Evolutionary conservation across 2,797 vertebrate genomes (phyloP).

Genomic region (Macropus fuliginosus): DNA sequence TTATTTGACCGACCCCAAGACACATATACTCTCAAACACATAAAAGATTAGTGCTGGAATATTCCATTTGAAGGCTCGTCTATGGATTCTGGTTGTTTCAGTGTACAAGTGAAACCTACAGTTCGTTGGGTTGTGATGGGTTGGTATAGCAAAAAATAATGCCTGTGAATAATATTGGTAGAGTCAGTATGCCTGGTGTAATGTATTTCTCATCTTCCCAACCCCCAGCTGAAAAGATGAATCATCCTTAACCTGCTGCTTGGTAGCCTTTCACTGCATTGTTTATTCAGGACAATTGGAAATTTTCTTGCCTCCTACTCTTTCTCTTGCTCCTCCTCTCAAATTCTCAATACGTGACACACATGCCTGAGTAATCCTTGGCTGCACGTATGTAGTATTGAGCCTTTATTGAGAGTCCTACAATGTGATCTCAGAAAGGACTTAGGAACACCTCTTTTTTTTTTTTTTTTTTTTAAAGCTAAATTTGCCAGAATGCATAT

Average conservation of each 20-base stretch:
- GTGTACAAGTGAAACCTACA: not conserved
- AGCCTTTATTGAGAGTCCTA: constrained; percentile 46
- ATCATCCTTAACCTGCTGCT: constrained; percentile 58
- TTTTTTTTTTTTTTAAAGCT: not conserved
- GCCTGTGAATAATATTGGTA: constrained; percentile 37
- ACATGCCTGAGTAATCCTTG: constrained; percentile 62
- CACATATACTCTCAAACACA: not conserved
- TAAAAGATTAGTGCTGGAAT: not conserved
- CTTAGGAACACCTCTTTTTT: not conserved
- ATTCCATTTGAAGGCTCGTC: not conserved
- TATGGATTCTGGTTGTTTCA: not conserved
- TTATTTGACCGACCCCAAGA: not conserved
- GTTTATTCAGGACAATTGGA: constrained; percentile 62
- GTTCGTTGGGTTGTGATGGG: not conserved
- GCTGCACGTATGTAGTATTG: not conserved
- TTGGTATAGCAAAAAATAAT: constrained; percentile 61
- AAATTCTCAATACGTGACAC: constrained; percentile 46
- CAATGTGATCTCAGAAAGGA: not conserved
- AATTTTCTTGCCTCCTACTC: constrained; percentile 65
- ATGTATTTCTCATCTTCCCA: constrained; percentile 35
- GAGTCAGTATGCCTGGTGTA: constrained; percentile 56
- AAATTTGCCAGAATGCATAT: not conserved
- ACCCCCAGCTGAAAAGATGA: constrained; percentile 71
- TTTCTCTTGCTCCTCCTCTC: not conserved
- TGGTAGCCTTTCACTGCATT: constrained; percentile 68